A percentile compares a stretch with the other conserved stretches of the same genome.
Conservation (phyloP, 2,113 vertebrate species). For the Apaloderma vittatum region DNA sequence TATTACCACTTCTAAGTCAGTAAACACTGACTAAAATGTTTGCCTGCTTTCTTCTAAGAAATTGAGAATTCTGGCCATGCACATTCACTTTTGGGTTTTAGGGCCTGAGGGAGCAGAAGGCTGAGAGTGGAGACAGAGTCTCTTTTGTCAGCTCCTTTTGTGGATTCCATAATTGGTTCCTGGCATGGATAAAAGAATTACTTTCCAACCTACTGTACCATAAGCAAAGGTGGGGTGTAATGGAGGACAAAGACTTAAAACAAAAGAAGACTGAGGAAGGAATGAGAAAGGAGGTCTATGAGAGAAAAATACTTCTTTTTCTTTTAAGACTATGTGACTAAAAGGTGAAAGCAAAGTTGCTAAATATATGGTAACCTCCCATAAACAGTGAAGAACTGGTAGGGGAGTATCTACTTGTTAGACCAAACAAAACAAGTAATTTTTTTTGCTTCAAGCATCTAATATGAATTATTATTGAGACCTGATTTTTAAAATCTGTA, state of each 20-base stretch:
- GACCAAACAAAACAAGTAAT: not conserved
- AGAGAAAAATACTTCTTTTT: not conserved
- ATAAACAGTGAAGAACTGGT: not conserved
- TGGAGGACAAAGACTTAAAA: conserved; percentile 9
- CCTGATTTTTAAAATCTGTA: not conserved
- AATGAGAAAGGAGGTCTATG: not conserved
- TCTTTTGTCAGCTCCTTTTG: conserved; percentile 66
- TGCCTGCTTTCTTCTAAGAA: conserved; percentile 47
- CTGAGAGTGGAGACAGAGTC: conserved; percentile 42
- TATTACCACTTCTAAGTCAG: conserved; percentile 22
- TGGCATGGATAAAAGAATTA: conserved; percentile 52
- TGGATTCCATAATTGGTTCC: conserved; percentile 54
- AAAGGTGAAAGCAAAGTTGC: not conserved
- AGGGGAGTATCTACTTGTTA: not conserved
- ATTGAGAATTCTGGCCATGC: conserved; percentile 33
- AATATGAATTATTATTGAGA: not conserved
- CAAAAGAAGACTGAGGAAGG: not conserved
- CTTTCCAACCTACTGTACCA: conserved; percentile 39
- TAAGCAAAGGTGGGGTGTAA: conserved; percentile 35
- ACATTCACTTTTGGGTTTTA: conserved; percentile 25
- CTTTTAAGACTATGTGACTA: not conserved
- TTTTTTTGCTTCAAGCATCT: not conserved
- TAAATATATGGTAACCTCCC: not conserved
- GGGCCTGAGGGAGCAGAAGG: conserved; percentile 43
- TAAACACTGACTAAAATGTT: conserved; percentile 34